Conservation (phyloP, 2,888 invertebrate genomes). For the Altica lythri region DNA sequence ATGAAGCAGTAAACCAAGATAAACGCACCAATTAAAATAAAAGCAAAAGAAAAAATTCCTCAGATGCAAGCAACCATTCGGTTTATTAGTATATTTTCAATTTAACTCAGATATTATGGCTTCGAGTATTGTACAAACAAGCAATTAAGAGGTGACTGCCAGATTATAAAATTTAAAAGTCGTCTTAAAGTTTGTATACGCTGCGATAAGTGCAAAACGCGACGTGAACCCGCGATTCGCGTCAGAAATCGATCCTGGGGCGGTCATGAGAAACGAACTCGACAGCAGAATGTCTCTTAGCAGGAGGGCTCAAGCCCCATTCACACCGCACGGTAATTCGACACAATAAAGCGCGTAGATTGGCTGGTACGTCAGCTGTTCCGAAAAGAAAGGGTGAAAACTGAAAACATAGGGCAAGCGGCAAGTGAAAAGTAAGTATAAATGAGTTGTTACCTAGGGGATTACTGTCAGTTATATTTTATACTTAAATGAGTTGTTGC, state of each 20-base stretch:
- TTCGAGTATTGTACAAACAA: conserved; percentile 37
- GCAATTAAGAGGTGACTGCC: conserved; percentile 43
- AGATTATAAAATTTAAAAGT: conserved; percentile 43
- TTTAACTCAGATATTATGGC: conserved; percentile 41
- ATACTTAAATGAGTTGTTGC: too few species aligned
- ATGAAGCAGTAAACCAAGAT: not conserved
- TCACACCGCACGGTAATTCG: conserved; percentile 17
- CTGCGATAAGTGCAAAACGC: conserved; percentile 36
- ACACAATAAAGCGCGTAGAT: conserved; percentile 6
- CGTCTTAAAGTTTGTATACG: conserved; percentile 30
- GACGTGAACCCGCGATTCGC: conserved; percentile 25
- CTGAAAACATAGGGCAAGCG: too few species aligned
- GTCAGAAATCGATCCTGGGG: conserved; percentile 50
- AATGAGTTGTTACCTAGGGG: too few species aligned
- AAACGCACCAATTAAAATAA: not conserved
- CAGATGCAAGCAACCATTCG: conserved; percentile 35
- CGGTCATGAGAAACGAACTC: conserved; percentile 47
- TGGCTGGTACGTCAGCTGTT: not conserved
- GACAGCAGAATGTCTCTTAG: conserved; percentile 49
- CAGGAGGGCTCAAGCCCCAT: conserved; percentile 43
- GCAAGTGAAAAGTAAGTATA: too few species aligned
- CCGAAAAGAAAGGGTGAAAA: not conserved
- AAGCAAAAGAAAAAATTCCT: conserved; percentile 22
- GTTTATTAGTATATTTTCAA: conserved; percentile 44
- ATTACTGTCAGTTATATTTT: too few species aligned